Base-by-base conservation (phyloP, 2,888 invertebrate genomes). In the Pomacea canaliculata region DNA sequence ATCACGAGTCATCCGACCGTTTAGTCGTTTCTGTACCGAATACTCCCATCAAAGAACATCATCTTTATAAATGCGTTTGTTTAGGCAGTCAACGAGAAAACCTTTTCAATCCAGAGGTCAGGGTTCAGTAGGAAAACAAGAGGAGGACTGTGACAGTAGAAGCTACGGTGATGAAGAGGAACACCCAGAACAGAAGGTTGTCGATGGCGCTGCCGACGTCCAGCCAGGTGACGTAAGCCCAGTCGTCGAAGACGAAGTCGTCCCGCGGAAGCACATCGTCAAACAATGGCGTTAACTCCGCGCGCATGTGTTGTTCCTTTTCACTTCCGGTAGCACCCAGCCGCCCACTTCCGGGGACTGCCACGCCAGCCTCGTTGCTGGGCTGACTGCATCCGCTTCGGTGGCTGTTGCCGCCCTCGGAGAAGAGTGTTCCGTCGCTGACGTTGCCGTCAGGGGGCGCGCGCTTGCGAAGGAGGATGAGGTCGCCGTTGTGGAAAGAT, bases 111-210 rank as follows among this genome's bases (percentile, higher is more conserved):
- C 51, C 51, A 56, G 51, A 13, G 10, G 51, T 4, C 51, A 16
- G 16, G 23, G 7, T 46, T 60, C 66, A 73, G 74, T 71, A 76
- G 19, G 81, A 81, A 71, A 82, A 82, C 73, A 82, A 63, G n/a
- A 80, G 66, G 9, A 82, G 71, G 7, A 81, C 82, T 65, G 76
- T 78, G 51, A 75, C 71, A 27, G 82, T 82, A 49, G 82, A 78
- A n/a, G 77, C 71, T 18, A 82, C 70, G 19, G 82, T 82, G 46
- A 82, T 76, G 56, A 76, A 70, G 37, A 82, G 76, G 49, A 82
- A 82, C 10, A 78, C 73, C 82, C 82, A 82, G 73, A 82, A 82
- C n/a, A 82, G 72, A 10, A 82, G 56, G 19, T 81, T 82, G 69
- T 82, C 82, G 19, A 81, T 79, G 13, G 80, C 78, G 68, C 78